Evolutionary conservation across 2,113 vertebrate genomes (phyloP).

Genomic region (Rhadina sibilatrix): DNA sequence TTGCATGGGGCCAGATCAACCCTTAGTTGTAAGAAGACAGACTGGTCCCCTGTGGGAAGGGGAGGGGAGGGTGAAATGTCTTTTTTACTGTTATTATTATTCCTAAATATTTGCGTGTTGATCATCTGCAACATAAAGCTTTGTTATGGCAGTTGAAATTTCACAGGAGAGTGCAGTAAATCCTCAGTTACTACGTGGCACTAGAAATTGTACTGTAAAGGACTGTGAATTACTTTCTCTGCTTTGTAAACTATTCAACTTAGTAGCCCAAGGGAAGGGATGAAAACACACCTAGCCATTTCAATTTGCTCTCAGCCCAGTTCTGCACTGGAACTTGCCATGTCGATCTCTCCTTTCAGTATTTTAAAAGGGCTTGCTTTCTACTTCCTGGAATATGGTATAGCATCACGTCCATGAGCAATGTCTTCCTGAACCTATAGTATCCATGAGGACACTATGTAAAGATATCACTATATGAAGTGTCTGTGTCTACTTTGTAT

Average conservation of each 20-base stretch:
- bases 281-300: constrained; percentile 19
- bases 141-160: constrained; percentile 41
- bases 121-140: constrained; percentile 27
- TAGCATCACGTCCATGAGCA: constrained; percentile 23
- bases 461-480: neutral
- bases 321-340: constrained; percentile 8
- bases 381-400: constrained; percentile 51
- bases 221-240: neutral
- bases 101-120: constrained; percentile 17
- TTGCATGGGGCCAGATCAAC: constrained; percentile 25
- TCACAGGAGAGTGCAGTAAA: constrained; percentile 38
- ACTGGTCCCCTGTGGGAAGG: neutral
- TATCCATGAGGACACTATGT: constrained; percentile 19
- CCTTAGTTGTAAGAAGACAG: neutral
- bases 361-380: constrained; percentile 69
- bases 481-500: constrained; percentile 6
- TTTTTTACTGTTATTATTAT: neutral
- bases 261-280: neutral
- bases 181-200: neutral
- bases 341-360: neutral
- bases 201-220: constrained; percentile 5
- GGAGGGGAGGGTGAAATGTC: neutral
- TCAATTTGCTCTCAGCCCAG: neutral
- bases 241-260: constrained; percentile 45
- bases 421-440: constrained; percentile 52